Base-by-base conservation (phyloP, 1,140 invertebrate species). In the Campoletis sonorensis region DNA sequence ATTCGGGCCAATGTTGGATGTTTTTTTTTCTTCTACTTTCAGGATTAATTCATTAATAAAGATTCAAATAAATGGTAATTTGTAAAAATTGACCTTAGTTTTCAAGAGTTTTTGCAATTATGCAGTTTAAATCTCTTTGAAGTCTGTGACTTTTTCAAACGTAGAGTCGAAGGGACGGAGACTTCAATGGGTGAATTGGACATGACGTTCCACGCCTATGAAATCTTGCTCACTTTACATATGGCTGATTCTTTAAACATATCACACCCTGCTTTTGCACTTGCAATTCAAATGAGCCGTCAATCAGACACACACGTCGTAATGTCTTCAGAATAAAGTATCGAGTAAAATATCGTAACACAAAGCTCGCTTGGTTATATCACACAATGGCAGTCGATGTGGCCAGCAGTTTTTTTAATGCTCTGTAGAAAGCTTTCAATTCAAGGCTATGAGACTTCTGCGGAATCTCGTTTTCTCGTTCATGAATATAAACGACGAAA, bases 201-300 rank as follows among this genome's bases (percentile, higher is more conserved):
- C n/a, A 21, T 10, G 16, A 58, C 8, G 21, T 2, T 58, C 18
- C 21, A n/a, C 21, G 54, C 40, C 40, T 13, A 58, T n/a, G 54
- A n/a, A 1, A 7, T 58, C 54, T n/a, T 21, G 18, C 7, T 21
- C 54, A 58, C 1, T 58, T n/a, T 23, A 10, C 40, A 10, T 45
- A n/a, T 10, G 5, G 54, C 54, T 58, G 4, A n/a, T 58, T 58
- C 11, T 58, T 58, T 1, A 45, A 58, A 58, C 54, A 23, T n/a
- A 23, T n/a, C 54, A 58, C 54, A 21, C 18, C 21, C 21, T 21
- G 37, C 51, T 21, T 2, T 2, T 58, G 54, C 16, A 76, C n/a
- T 76, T 76, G 72, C 30, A 76, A 51, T 76, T 76, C 72, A 76
- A 45, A 76, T 76, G 72, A 45, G 7, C 23, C 72, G 54, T 45